Conservation (phyloP, 2,797 vertebrate species). For the Cygnus olor region DNA sequence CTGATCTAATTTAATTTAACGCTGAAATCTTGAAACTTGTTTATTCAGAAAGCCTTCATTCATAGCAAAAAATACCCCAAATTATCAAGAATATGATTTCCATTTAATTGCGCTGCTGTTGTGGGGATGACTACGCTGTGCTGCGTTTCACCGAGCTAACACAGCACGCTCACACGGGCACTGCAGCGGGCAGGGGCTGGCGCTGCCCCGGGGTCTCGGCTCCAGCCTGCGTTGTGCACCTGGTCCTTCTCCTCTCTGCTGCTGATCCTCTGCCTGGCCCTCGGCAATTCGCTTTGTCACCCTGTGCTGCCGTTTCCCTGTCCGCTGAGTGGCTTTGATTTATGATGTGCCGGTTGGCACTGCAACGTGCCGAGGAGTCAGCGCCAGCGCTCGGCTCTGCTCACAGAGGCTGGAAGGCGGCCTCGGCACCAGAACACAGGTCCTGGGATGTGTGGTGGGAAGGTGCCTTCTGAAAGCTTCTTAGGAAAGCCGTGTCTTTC, state of each 20-base stretch:
- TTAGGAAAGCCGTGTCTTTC: not conserved
- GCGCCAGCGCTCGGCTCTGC: not conserved
- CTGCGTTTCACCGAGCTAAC: not conserved
- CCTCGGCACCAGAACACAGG: accelerated
- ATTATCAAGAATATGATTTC: not conserved
- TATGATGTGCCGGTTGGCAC: accelerated
- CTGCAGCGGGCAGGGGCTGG: not conserved
- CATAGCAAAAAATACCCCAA: conserved; percentile 8
- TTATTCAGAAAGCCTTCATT: conserved; percentile 14
- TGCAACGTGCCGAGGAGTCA: accelerated
- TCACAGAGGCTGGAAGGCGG: accelerated
- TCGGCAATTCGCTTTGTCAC: not conserved
- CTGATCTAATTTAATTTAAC: conserved; percentile 60
- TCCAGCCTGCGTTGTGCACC: accelerated
- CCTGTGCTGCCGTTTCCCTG: not conserved
- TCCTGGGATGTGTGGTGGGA: not conserved
- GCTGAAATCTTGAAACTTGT: conserved; percentile 22
- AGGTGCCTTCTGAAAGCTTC: not conserved
- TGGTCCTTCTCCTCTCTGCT: not conserved
- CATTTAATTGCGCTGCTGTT: not conserved
- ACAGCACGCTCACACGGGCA: not conserved
- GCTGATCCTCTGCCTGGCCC: not conserved
- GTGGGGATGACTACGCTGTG: not conserved
- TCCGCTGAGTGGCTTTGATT: not conserved
- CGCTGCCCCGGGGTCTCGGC: not conserved